These are phyloP conservation scores for Dorcus parallelipipedus DNA, from an alignment of 2,888 invertebrate species.

Conservation along the genomic window DNA sequence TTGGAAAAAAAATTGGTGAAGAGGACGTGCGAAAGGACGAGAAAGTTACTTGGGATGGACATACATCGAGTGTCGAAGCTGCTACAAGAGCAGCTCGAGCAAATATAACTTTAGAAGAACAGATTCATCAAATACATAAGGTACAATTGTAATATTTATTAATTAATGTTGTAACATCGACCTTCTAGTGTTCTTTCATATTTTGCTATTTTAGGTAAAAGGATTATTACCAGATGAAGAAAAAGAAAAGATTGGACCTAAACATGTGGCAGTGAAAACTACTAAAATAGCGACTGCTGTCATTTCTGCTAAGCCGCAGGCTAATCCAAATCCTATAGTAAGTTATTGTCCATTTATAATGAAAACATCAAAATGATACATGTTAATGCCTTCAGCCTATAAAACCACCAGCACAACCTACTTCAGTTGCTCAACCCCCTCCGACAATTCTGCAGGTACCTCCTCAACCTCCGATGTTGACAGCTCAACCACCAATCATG, in stretches of 20 bases:
- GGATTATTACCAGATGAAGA: conserved; percentile 92
- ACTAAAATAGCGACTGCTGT: conserved; percentile 43
- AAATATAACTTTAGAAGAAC: conserved; percentile 93
- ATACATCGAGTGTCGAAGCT: conserved; percentile 94
- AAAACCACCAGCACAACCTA: conserved; percentile 49
- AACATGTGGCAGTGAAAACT: conserved; percentile 59
- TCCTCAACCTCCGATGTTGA: conserved; percentile 52
- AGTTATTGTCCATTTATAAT: conserved; percentile 4
- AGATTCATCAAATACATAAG: conserved; percentile 96
- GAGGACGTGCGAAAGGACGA: conserved; percentile 80
- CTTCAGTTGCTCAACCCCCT: conserved; percentile 24
- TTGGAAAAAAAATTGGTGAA: conserved; percentile 97
- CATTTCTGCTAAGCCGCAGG: conserved; percentile 47
- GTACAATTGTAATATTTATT: conserved; percentile 37
- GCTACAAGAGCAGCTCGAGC: conserved; percentile 91
- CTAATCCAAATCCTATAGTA: conserved; percentile 26
- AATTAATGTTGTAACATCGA: background rate
- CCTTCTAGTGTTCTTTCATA: too few relatives aligned
- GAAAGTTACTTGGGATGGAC: conserved; percentile 97
- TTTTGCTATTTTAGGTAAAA: conserved; percentile 55
- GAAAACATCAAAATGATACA: background rate
- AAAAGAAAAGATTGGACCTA: conserved; percentile 95
- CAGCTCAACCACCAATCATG: conserved; percentile 58
- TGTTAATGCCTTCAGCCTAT: conserved; percentile 27
- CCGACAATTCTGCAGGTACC: conserved; percentile 38